These are phyloP conservation scores for Labeo catla DNA, from an alignment of 2,113 vertebrate genomes.

Conservation along the genomic window DNA sequence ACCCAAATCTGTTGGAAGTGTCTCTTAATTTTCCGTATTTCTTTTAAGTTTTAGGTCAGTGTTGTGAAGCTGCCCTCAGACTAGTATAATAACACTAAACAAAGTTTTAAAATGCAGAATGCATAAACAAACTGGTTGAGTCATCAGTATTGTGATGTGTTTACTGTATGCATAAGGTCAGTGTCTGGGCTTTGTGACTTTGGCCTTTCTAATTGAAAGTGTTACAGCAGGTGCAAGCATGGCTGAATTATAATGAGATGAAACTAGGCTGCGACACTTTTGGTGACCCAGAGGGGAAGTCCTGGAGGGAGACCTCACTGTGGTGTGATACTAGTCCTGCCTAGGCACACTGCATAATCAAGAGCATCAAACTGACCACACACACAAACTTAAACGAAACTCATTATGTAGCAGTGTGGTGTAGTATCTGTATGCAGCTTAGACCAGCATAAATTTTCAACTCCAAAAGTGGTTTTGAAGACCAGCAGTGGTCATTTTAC, in stretches of 20 bases:
- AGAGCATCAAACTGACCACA: too few species aligned
- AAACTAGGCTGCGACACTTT: neutral
- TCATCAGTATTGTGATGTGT: conserved; percentile 11
- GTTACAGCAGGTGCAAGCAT: conserved; percentile 4
- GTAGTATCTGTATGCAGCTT: neutral
- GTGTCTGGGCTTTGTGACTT: neutral
- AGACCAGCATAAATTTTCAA: neutral
- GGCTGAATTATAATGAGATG: conserved; percentile 24
- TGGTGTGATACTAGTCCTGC: conserved; percentile 14
- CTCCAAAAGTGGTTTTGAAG: neutral
- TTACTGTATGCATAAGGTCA: conserved; percentile 18
- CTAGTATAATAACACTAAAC: neutral
- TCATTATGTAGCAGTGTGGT: neutral
- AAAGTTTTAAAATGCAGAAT: neutral
- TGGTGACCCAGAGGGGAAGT: neutral
- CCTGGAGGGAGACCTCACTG: conserved; percentile 3
- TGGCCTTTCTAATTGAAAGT: conserved; percentile 27
- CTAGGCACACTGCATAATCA: neutral
- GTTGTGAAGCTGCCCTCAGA: neutral
- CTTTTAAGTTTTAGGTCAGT: neutral
- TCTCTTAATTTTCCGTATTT: neutral
- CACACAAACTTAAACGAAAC: neutral
- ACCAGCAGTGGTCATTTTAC: neutral
- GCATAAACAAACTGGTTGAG: neutral
- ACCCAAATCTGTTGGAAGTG: too few species aligned